phyloP scores from a whole-genome alignment of 1,140 invertebrate genomes.

The Galleria mellonella region DNA sequence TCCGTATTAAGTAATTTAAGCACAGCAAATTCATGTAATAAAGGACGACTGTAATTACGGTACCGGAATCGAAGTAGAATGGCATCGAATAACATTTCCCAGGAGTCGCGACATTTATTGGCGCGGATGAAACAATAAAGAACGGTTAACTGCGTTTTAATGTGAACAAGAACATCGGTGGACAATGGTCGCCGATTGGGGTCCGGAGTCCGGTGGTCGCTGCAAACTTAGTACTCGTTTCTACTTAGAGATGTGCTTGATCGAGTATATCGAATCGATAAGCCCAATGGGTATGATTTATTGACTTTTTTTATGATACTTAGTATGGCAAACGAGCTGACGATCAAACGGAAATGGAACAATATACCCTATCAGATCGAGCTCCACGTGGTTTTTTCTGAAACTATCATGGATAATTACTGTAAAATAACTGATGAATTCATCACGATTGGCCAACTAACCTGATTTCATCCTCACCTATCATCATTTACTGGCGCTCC shows the following conservation, averaged over 20 bases:
- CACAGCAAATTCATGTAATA: slow-evolving; percentile 52
- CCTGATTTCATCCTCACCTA: too few relatives aligned
- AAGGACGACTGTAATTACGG: slow-evolving; percentile 49
- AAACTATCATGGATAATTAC: too few relatives aligned
- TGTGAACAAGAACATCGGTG: slow-evolving; percentile 62
- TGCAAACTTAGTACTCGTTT: slow-evolving; percentile 28
- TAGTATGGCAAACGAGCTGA: too few relatives aligned
- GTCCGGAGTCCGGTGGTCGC: slow-evolving; percentile 40
- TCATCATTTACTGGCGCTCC: too few relatives aligned
- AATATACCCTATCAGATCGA: too few relatives aligned
- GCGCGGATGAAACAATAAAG: slow-evolving; percentile 70
- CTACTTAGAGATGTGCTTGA: too few relatives aligned
- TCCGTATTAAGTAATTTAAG: slow-evolving; percentile 23
- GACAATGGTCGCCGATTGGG: slow-evolving; percentile 56
- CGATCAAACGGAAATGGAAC: too few relatives aligned
- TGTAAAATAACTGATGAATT: too few relatives aligned
- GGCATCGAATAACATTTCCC: slow-evolving; percentile 45
- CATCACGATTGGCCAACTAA: too few relatives aligned
- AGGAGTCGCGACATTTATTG: slow-evolving; percentile 61
- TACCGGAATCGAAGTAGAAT: slow-evolving; percentile 38
- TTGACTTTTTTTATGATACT: too few relatives aligned
- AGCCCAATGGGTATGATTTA: too few relatives aligned
- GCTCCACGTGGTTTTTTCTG: too few relatives aligned
- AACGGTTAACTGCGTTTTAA: slow-evolving; percentile 70
- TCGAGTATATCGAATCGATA: slow-evolving; percentile 19